Evolutionary conservation across 2,113 vertebrate genomes (phyloP).

Genomic region (Tretioscincus oriximinensis): DNA sequence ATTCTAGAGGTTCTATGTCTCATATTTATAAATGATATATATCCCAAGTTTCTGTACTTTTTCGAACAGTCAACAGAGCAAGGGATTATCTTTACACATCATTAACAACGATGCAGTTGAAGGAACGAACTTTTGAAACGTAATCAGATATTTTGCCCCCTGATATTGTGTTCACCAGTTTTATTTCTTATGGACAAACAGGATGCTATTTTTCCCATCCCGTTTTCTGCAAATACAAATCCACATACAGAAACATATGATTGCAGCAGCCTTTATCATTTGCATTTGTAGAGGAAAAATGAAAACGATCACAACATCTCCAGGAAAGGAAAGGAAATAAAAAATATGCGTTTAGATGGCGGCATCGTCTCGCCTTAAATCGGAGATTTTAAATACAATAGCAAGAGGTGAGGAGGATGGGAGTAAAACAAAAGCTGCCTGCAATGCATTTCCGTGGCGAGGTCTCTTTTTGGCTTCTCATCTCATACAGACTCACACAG

Average conservation of each 20-base stretch:
- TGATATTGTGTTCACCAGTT: background rate
- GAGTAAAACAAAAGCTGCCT: constrained; percentile 20
- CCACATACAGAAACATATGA: background rate
- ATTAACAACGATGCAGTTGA: background rate
- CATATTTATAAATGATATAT: too few relatives aligned
- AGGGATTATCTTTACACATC: background rate
- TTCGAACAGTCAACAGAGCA: too few relatives aligned
- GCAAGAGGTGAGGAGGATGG: background rate
- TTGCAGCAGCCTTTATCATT: background rate
- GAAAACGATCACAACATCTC: background rate
- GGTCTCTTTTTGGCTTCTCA: too few relatives aligned
- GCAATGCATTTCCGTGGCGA: background rate
- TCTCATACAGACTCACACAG: background rate
- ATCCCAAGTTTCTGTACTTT: too few relatives aligned
- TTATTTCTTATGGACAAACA: background rate
- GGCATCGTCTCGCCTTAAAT: background rate
- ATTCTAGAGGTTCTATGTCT: too few relatives aligned
- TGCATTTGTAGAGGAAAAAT: background rate
- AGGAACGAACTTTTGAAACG: constrained; percentile 11
- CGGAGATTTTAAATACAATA: background rate
- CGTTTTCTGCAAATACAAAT: background rate
- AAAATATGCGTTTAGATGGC: background rate
- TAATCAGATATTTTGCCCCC: background rate
- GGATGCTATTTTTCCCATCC: too few relatives aligned
- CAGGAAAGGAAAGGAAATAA: too few relatives aligned